Evolutionary conservation across 30 jellyfish, hydroid and myxozoan species (phyloP).

Genomic region (Haliclystus octoradiatus): DNA sequence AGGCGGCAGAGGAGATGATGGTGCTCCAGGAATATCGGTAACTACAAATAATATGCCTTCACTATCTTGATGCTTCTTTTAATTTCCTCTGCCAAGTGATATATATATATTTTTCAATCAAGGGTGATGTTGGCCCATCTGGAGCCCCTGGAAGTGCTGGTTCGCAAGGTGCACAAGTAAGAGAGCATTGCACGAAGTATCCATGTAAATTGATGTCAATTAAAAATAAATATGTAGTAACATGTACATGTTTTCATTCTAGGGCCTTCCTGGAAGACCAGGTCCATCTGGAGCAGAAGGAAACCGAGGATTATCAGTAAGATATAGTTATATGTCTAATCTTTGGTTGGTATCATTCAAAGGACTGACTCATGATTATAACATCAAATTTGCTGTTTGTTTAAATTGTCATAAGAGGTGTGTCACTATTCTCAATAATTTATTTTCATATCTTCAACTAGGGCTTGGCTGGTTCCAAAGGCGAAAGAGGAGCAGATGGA

Average conservation of each 20-base stretch:
- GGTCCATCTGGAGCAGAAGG: constrained; percentile 1
- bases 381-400: background rate
- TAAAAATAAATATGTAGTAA: too few relatives aligned
- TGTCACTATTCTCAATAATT: background rate
- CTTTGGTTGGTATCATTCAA: too few relatives aligned
- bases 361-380: too few relatives aligned
- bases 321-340: too few relatives aligned
- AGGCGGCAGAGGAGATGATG: background rate
- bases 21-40: background rate
- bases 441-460: background rate
- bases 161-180: constrained; percentile 65
- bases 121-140: constrained; percentile 86
- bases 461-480: constrained; percentile 57
- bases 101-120: background rate
- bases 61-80: too few relatives aligned
- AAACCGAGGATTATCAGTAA: background rate
- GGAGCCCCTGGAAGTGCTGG: constrained; percentile 78
- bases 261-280: constrained; percentile 39
- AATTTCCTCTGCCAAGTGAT: too few relatives aligned
- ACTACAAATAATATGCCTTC: too few relatives aligned
- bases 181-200: background rate
- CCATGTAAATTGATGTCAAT: too few relatives aligned
- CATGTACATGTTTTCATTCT: background rate
- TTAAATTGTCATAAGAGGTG: background rate
- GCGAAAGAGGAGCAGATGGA: constrained; percentile 52